A percentile compares a stretch with the other conserved stretches of the same genome.
Evolutionary conservation across 2,888 invertebrate genomes (phyloP).

Genomic region (Nemotelus pantherinus): DNA sequence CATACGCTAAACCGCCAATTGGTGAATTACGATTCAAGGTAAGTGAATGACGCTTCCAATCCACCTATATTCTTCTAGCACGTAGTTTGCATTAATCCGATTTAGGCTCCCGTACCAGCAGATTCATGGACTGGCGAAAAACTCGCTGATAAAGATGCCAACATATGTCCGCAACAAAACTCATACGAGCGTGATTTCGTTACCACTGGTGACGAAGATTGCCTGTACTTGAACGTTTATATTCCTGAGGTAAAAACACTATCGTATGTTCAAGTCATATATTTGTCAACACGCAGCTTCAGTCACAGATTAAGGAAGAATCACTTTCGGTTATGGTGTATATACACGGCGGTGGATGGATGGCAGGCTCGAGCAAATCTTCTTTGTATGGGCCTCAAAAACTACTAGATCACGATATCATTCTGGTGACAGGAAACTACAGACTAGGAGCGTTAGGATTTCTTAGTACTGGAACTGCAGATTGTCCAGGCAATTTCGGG

Average conservation of each 20-base stretch:
- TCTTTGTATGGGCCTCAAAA: conserved; percentile 60
- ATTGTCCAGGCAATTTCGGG: conserved; percentile 47
- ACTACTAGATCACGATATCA: conserved; percentile 58
- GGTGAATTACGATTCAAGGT: conserved; percentile 64
- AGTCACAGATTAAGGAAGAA: not conserved
- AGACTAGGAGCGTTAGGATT: conserved; percentile 58
- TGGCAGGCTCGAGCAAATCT: conserved; percentile 67
- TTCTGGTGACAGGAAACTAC: conserved; percentile 60
- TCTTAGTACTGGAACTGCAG: conserved; percentile 43
- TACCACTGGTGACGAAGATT: conserved; percentile 82
- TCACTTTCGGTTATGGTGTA: conserved; percentile 60
- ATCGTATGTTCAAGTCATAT: not conserved
- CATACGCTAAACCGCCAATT: conserved; percentile 65
- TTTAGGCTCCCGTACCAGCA: conserved; percentile 72
- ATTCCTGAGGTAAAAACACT: conserved; percentile 59
- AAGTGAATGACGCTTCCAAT: conserved; percentile 46
- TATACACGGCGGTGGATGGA: conserved; percentile 66
- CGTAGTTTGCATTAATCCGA: too few species aligned
- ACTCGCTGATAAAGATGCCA: conserved; percentile 72
- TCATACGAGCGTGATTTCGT: conserved; percentile 74
- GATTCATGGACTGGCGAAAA: conserved; percentile 72
- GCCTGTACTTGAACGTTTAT: conserved; percentile 81
- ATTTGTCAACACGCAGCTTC: not conserved
- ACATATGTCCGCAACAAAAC: conserved; percentile 68
- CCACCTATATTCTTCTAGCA: too few species aligned